Percentiles rank a stretch among this genome's conserved stretches.
phyloP scores from a whole-genome alignment of 2,888 invertebrate genomes.

The Netelia fuscicornis region DNA sequence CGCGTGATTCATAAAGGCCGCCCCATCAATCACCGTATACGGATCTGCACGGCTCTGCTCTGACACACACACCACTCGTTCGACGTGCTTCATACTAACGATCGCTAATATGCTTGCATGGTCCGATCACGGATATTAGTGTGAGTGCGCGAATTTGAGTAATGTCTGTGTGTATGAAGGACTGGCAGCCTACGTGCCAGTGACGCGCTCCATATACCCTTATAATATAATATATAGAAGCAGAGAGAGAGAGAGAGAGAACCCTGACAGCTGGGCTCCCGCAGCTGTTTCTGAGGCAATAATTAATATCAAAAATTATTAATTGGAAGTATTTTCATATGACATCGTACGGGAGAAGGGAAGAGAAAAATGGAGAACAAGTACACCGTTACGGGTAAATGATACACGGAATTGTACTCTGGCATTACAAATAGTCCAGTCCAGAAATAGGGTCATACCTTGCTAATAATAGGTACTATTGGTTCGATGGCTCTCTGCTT shows the following conservation, averaged over 20 bases:
- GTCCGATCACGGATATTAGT: neutral
- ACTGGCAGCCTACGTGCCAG: conserved; percentile 10
- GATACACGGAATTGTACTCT: neutral
- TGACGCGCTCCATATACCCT: neutral
- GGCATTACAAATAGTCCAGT: too few relatives aligned
- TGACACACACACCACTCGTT: conserved; percentile 28
- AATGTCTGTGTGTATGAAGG: conserved; percentile 7
- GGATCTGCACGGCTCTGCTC: conserved; percentile 69
- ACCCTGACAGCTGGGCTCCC: neutral
- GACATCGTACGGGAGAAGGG: conserved; percentile 62
- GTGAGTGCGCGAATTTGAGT: neutral
- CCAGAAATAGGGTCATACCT: too few relatives aligned
- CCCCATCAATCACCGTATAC: conserved; percentile 80
- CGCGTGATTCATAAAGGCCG: conserved; percentile 80
- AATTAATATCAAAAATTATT: conserved; percentile 82
- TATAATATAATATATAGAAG: neutral
- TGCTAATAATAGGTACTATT: neutral
- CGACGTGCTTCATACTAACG: conserved; percentile 32
- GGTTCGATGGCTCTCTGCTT: too few relatives aligned
- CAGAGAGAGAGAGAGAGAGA: neutral
- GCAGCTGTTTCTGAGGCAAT: conserved; percentile 67
- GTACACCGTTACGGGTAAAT: too few relatives aligned
- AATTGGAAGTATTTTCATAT: conserved; percentile 79
- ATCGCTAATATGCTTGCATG: conserved; percentile 47
- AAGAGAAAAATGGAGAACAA: conserved; percentile 15